Conservation (phyloP, 30 jellyfish, hydroid and myxozoan genomes). For the Cassiopea andromeda region DNA sequence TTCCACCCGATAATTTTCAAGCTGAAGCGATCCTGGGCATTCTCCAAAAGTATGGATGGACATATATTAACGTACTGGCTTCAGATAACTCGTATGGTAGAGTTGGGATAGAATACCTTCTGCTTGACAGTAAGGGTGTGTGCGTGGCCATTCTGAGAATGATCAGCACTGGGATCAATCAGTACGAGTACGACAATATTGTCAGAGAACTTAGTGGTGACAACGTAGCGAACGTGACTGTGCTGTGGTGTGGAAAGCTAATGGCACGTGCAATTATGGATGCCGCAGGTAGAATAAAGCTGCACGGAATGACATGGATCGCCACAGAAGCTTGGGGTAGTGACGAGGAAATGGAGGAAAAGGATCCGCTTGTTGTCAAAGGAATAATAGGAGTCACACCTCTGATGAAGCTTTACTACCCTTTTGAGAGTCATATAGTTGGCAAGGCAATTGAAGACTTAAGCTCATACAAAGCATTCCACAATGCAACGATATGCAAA, state of each 20-base stretch:
- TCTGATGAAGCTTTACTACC: conserved; percentile 36
- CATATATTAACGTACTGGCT: conserved; percentile 77
- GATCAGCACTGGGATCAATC: conserved; percentile 18
- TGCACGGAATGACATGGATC: conserved; percentile 64
- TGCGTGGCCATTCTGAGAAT: conserved; percentile 55
- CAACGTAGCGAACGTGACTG: conserved; percentile 48
- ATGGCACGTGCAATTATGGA: conserved; percentile 50
- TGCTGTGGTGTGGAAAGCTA: conserved; percentile 73
- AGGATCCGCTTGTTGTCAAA: conserved; percentile 49
- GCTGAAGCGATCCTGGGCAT: conserved; percentile 77
- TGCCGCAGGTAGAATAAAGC: conserved; percentile 24
- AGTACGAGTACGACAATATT: conserved; percentile 1
- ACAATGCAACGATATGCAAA: conserved; percentile 10
- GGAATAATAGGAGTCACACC: conserved; percentile 74
- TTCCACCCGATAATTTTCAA: conserved; percentile 88
- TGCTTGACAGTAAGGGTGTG: conserved; percentile 27
- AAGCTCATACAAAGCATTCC: background rate
- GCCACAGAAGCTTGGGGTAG: conserved; percentile 85
- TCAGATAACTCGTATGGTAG: conserved; percentile 93
- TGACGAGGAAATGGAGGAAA: conserved; percentile 22
- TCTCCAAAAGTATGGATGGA: conserved; percentile 77
- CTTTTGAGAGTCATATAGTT: conserved; percentile 27
- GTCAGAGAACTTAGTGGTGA: conserved; percentile 10
- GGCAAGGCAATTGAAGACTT: conserved; percentile 18
- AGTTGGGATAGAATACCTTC: conserved; percentile 67